Evolutionary conservation across 2,797 vertebrate genomes (phyloP), one percentile per base, ranked within the genome.

Genomic region (Eutrigla gurnardus): DNA sequence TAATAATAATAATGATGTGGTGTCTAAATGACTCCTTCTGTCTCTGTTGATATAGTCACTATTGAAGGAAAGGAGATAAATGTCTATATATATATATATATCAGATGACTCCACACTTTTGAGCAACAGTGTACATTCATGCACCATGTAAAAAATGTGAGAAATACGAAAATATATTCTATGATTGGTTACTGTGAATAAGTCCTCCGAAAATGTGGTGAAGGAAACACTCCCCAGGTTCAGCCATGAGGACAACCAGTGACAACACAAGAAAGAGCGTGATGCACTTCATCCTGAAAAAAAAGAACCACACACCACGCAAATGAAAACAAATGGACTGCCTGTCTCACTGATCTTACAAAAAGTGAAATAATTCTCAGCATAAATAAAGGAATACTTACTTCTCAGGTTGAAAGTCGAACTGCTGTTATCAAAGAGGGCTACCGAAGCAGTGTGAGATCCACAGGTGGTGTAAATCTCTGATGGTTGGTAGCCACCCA

Each of bases 201-300:
- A 59, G 0, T 8, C 67, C 57, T 0, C 0, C 0, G 0, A 60
- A 0, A 7, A 73, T 2, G 3, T 25, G 36, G 18, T 18, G 12
- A 4, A 8, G 1, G 63, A 79, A 5, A 18, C 3, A 43, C 0
- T 86, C 84, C 8, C 74, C 72, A 2, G 75, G 81, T 45, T 77
- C 58, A 33, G 75, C 75, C 76, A 72, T 72, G 66, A 75, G 67
- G 63, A 78, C 42, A 9, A 82, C 80, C 53, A 82, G 25, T 0
- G 71, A 49, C 62, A 82, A 5, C 52, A 75, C 67, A 2, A 75
- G 46, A 57, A 78, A 71, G 7, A 75, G 3, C 0, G 3, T 0
- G 7, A 17, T 3, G 7, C 10, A 50, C 66, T 47, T 78, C 72
- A 78, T 82, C 50, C 75, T 70, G 37, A 17, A 52, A 70, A 58